Base-by-base conservation (phyloP, 2,888 invertebrate genomes). In the Microchrysa polita region DNA sequence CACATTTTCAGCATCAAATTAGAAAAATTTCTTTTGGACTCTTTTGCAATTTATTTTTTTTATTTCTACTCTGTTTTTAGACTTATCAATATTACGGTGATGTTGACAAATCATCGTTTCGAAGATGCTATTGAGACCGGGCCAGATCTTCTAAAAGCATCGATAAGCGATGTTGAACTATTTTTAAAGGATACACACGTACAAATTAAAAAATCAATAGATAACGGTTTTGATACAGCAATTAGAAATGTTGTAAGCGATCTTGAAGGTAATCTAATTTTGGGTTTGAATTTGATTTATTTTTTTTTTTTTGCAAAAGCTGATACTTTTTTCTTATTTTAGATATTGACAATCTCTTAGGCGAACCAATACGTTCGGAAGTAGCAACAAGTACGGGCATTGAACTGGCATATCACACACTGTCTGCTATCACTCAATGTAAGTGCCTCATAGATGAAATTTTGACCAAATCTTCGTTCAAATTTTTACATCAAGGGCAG, bases 321-420 rank as follows among this genome's bases (percentile, higher is more conserved):
- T 23, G 27, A 61, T 7, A 27, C 27, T 14, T 61, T 27, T 61
- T 14, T 61, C n/a, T n/a, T n/a, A 5, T 72, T 69, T 0, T 23
- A 84, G 94, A 91, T 83, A 89, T 92, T 48, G 92, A 92, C 80
- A 87, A 88, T 69, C 86, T 93, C 77, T 86, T 94, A 65, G 94
- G 93, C 4, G 89, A 90, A 78, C 92, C 93, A n/a, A 91, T 93
- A 79, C 92, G 92, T 83, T 87, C 88, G 79, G 90, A 92, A 79
- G 87, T 93, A 78, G 88, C 91, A 20, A 86, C 87, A 22, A 92
- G 92, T 81, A 93, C 92, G 74, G 93, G 92, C 76, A 88, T 93
- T 73, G 92, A 93, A 81, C 86, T 91, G 71, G 92, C 92, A 69
- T 86, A 93, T 78, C 91, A 91, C 79, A 90, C 90, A 27, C 86